A percentile compares a stretch with the other conserved stretches of the same genome.
Conservation (phyloP, 2,113 vertebrate genomes). For the Anarrhichthys ocellatus region DNA sequence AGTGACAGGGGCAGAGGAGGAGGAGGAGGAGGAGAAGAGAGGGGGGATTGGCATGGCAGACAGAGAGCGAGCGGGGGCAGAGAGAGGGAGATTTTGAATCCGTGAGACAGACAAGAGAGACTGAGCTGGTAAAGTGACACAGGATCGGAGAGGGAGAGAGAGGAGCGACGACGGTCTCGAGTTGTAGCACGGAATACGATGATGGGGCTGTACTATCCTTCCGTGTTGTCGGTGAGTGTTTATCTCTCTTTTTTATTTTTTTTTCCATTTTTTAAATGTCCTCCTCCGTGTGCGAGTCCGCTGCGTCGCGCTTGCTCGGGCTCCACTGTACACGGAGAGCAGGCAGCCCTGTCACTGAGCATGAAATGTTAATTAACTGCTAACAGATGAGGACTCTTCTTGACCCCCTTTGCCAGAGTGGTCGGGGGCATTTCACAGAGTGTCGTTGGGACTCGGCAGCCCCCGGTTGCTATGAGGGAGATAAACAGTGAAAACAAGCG, state of each 20-base stretch:
- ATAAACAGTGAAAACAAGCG: constrained; percentile 35
- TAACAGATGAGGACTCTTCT: constrained; percentile 72
- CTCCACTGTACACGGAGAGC: constrained; percentile 46
- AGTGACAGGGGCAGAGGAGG: constrained; percentile 74
- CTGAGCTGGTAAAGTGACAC: constrained; percentile 78
- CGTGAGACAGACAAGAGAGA: constrained; percentile 79
- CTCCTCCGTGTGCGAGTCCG: constrained; percentile 14
- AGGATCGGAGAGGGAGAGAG: constrained; percentile 66
- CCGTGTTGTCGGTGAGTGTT: constrained; percentile 83
- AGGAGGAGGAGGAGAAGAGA: constrained; percentile 59
- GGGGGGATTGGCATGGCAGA: constrained; percentile 74
- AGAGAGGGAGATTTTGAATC: constrained; percentile 87
- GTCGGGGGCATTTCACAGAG: constrained; percentile 57
- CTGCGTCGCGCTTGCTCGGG: constrained; percentile 10
- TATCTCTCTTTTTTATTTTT: constrained; percentile 21
- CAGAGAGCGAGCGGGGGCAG: constrained; percentile 75
- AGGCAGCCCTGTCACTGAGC: constrained; percentile 61
- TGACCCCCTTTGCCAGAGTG: constrained; percentile 69
- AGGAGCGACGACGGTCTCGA: constrained; percentile 60
- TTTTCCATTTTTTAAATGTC: constrained; percentile 2
- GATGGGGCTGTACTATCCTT: constrained; percentile 86
- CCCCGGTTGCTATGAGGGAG: constrained; percentile 28
- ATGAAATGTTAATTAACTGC: constrained; percentile 76
- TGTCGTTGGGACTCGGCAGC: constrained; percentile 32
- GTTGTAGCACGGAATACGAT: constrained; percentile 82